These are phyloP conservation scores for Apus apus DNA, from an alignment of 2,113 vertebrate genomes.

Conservation along the genomic window DNA sequence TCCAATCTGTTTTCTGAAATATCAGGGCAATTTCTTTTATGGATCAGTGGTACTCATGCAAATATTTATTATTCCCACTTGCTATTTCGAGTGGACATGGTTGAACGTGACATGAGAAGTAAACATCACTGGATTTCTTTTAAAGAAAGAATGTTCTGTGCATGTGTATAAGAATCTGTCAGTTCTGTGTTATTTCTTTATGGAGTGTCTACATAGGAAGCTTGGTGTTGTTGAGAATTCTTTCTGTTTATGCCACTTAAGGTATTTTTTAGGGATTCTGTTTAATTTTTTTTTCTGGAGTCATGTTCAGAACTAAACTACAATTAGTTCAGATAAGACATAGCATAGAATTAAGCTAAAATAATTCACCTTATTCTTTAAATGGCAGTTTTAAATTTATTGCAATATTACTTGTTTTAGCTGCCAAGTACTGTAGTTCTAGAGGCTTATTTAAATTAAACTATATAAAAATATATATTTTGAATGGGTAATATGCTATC, in stretches of 20 bases:
- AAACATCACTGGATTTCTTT: constrained; percentile 3
- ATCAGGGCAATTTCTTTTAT: not conserved
- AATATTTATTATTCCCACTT: not conserved
- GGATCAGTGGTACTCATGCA: not conserved
- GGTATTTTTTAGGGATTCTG: not conserved
- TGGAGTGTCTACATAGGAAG: not conserved
- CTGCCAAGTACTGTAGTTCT: not conserved
- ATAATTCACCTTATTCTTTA: not conserved
- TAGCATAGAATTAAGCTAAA: not conserved
- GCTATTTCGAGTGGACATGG: not conserved
- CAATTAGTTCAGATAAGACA: not conserved
- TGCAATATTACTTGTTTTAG: not conserved
- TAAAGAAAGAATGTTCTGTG: not conserved
- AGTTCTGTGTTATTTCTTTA: not conserved
- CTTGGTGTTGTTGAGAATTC: not conserved
- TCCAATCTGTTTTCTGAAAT: not conserved
- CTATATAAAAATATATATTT: not conserved
- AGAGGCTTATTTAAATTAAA: not conserved
- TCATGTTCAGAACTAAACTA: not conserved
- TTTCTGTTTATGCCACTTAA: constrained; percentile 51
- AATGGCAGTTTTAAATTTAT: not conserved
- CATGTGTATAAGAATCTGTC: constrained; percentile 29
- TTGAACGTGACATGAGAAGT: not conserved
- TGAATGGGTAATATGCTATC: not conserved
- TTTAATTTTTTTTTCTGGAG: not conserved